These are phyloP conservation scores for Microctenopoma stevenorrisi DNA, from an alignment of 2,797 vertebrate species.

Conservation along the genomic window DNA sequence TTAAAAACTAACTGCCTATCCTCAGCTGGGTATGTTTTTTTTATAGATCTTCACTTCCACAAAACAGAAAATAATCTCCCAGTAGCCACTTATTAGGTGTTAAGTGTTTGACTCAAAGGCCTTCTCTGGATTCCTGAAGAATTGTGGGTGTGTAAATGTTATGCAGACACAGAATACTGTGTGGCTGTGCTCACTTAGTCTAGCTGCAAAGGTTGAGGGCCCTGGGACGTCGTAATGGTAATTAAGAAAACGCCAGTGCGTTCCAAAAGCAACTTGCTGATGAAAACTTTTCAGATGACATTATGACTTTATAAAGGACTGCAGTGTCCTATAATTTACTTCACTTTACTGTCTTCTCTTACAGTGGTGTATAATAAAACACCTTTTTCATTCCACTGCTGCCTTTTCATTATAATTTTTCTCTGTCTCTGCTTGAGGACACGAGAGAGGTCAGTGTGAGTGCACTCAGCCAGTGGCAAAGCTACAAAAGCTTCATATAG, in stretches of 20 bases:
- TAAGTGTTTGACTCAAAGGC: too few relatives aligned
- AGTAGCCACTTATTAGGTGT: too few relatives aligned
- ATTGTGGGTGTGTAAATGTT: neutral
- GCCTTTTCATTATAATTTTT: conserved; percentile 57
- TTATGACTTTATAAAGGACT: conserved; percentile 29
- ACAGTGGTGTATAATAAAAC: conserved; percentile 33
- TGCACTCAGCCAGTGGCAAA: conserved; percentile 67
- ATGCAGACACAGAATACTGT: neutral
- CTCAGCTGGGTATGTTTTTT: too few relatives aligned
- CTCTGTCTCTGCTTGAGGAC: conserved; percentile 56
- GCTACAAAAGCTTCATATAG: conserved; percentile 67
- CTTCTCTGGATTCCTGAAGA: neutral
- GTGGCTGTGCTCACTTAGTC: neutral
- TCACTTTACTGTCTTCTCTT: conserved; percentile 6
- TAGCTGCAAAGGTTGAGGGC: conserved; percentile 7
- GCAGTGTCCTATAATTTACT: conserved; percentile 25
- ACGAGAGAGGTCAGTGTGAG: conserved; percentile 67
- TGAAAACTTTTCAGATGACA: conserved; percentile 24
- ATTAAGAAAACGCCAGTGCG: conserved; percentile 16
- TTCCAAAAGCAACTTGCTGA: conserved; percentile 10
- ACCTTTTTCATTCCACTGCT: conserved; percentile 19
- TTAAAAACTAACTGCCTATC: too few relatives aligned
- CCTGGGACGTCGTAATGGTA: conserved; percentile 6
- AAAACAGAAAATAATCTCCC: too few relatives aligned
- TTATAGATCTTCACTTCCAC: too few relatives aligned